Evolutionary conservation across 2,888 invertebrate species (phyloP).

Genomic region (Ectobius pallidus): DNA sequence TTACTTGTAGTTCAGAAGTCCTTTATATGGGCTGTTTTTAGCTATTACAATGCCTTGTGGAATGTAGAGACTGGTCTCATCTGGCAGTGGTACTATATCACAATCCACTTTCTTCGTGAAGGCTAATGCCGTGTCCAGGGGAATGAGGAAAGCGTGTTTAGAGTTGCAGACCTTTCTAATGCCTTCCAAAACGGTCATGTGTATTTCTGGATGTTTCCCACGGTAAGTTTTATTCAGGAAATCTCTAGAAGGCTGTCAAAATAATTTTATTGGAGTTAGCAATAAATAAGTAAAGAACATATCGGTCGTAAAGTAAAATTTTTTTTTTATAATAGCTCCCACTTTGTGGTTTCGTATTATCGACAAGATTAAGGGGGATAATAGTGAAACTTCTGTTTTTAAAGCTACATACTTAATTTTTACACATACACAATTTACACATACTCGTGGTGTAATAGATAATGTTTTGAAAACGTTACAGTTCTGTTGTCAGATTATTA

Average conservation of each 20-base stretch:
- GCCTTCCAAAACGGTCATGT: background rate
- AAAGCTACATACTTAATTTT: too few species aligned
- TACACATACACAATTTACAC: too few species aligned
- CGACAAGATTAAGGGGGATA: too few species aligned
- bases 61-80: background rate
- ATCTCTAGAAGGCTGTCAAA: background rate
- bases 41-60: background rate
- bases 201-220: background rate
- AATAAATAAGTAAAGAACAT: too few species aligned
- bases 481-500: too few species aligned
- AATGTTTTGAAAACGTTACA: too few species aligned
- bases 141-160: background rate
- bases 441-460: too few species aligned
- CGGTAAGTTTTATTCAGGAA: background rate
- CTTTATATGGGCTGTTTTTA: background rate
- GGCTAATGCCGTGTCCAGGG: background rate
- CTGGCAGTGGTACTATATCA: background rate
- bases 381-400: too few species aligned
- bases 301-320: too few species aligned
- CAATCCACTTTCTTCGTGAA: background rate
- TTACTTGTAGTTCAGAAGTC: slow-evolving; percentile 10
- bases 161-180: background rate
- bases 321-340: too few species aligned
- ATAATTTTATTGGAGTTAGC: too few species aligned
- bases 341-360: too few species aligned